These are phyloP conservation scores for Pseudorhombus dupliciocellatus DNA, from an alignment of 2,113 vertebrate genomes.

Conservation along the genomic window DNA sequence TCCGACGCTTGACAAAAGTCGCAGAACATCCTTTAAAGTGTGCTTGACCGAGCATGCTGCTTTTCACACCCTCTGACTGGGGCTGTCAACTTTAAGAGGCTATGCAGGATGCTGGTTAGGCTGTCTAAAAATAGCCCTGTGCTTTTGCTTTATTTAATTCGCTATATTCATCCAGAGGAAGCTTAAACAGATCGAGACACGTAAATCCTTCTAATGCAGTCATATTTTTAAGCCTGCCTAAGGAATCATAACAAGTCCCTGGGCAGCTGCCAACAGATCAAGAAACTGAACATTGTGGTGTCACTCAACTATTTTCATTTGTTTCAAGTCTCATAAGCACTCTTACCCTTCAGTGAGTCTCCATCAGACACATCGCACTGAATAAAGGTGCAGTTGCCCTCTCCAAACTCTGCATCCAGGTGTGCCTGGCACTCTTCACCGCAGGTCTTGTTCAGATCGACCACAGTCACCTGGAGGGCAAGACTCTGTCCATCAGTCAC, in stretches of 20 bases:
- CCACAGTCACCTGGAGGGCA: slow-evolving; percentile 82
- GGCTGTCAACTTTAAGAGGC: neutral
- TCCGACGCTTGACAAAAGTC: neutral
- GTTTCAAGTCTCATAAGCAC: neutral
- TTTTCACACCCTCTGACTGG: neutral
- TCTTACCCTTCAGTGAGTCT: slow-evolving; percentile 87
- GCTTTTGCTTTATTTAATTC: neutral
- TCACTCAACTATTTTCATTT: neutral
- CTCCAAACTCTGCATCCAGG: slow-evolving; percentile 87
- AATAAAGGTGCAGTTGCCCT: slow-evolving; percentile 85
- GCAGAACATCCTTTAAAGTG: neutral
- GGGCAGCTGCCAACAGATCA: neutral
- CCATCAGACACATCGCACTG: slow-evolving; percentile 90
- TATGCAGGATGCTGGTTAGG: neutral
- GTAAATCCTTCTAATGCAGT: neutral
- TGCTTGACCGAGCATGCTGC: neutral
- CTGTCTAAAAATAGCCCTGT: neutral
- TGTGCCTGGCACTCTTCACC: slow-evolving; percentile 85
- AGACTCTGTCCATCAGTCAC: neutral
- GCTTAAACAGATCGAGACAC: neutral
- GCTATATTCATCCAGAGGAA: neutral
- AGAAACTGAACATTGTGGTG: neutral
- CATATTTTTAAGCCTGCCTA: neutral
- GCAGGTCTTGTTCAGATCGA: slow-evolving; percentile 86
- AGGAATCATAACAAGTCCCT: neutral